These are phyloP conservation scores for Aplysina aerophoba DNA, from an alignment of 37 sponge, comb jelly and placozoan species.

Conservation along the genomic window DNA sequence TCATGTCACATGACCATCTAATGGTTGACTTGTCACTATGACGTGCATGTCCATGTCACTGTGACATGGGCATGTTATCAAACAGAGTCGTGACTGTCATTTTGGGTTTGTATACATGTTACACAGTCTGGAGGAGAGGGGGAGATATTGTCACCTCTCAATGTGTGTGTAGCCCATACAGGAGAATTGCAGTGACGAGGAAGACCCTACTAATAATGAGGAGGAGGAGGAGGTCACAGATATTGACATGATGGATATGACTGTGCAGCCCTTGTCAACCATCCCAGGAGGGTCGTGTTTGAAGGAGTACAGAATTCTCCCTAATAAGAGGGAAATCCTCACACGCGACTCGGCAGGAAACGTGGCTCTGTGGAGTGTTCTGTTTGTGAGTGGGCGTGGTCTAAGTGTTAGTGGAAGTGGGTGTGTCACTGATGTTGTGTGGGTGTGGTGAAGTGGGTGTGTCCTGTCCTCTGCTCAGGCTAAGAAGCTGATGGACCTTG, in stretches of 20 bases:
- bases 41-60: too few species aligned
- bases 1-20: neutral
- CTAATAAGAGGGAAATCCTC: constrained; percentile 78
- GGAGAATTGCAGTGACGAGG: neutral
- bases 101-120: neutral
- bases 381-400: constrained; percentile 59
- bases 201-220: constrained; percentile 37
- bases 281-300: constrained; percentile 77
- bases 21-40: neutral
- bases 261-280: constrained; percentile 39
- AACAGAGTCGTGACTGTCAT: too few species aligned
- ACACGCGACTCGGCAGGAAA: constrained; percentile 70
- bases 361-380: constrained; percentile 81
- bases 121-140: constrained; percentile 10
- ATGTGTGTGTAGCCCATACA: neutral
- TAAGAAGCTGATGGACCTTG: constrained; percentile 66
- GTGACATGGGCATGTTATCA: too few species aligned
- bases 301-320: constrained; percentile 58
- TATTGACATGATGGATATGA: constrained; percentile 20
- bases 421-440: too few species aligned
- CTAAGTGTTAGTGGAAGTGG: too few species aligned
- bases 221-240: constrained; percentile 48
- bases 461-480: too few species aligned
- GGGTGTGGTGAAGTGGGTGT: too few species aligned
- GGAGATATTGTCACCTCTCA: too few species aligned